Conservation (phyloP, 2,888 invertebrate genomes). For the Capitulum mitella region DNA sequence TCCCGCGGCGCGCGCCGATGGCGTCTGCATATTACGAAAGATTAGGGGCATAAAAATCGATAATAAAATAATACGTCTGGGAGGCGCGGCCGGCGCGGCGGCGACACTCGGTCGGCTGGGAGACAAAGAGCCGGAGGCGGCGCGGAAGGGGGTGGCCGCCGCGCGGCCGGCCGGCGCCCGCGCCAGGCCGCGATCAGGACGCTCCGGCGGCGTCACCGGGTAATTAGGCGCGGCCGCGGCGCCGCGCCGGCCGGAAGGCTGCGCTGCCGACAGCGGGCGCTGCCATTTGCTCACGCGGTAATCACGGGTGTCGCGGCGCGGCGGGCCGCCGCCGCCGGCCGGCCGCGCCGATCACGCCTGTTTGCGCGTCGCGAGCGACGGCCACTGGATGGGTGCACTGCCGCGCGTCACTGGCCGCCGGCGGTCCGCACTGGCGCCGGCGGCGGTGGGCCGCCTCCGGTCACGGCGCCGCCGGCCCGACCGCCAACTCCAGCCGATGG, state of each 20-base stretch:
- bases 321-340: background rate
- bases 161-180: background rate
- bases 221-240: background rate
- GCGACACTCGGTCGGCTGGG: background rate
- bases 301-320: background rate
- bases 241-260: background rate
- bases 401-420: background rate
- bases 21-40: constrained; percentile 14
- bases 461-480: background rate
- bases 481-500: background rate
- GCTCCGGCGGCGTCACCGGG: background rate
- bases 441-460: background rate
- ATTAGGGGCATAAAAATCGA: constrained; percentile 10
- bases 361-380: background rate
- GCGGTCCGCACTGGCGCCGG: background rate
- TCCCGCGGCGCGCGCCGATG: background rate
- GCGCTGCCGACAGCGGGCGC: background rate
- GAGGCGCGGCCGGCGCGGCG: background rate
- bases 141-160: background rate
- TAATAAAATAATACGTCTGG: constrained; percentile 18
- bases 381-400: background rate
- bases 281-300: background rate
- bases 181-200: background rate
- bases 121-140: background rate
- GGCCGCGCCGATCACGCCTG: background rate